Evolutionary conservation across 2,113 vertebrate genomes (phyloP), one percentile per base, ranked within the genome.

Genomic region (Rhinichthys klamathensis): DNA sequence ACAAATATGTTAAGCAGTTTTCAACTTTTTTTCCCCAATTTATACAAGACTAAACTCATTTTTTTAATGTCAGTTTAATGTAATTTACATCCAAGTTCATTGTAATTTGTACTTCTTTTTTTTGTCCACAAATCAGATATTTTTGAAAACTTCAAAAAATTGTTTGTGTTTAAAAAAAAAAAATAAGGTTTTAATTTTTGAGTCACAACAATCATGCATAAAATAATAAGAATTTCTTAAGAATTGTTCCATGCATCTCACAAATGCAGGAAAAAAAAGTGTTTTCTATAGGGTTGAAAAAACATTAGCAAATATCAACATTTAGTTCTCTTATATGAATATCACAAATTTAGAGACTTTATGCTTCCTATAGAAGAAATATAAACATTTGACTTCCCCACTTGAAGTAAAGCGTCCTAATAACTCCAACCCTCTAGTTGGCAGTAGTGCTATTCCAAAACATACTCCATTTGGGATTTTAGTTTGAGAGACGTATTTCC

Each of bases 381-480:
- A 41, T 23, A 72, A 72, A n/a, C 38, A 72, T 54, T 46, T 15
- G n/a, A 11, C 44, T 6, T 27, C 12, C 11, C n/a, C n/a, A 38
- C 15, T 3, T 38, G 8, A 10, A 3, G 23, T 23, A 70, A 70
- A 18, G 2, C 30, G 25, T 4, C 35, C 18, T 63, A 25, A 38
- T n/a, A 25, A 30, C 63, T 82, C 80, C 80, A 54, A 6, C 3
- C 81, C 67, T 51, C 3, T 72, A 83, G 81, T 32, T 72, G 81
- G 49, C 49, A 58, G 80, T 69, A 82, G 21, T 35, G 41, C 44
- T 12, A 54, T 23, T 7, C 13, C 9, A 7, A 32, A 51, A 51
- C 61, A 35, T 8, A 21, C 38, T 27, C 7, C 18, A 21, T 21
- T 44, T 58, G 6, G 44, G 16, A 46, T 49, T 13, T 41, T 21